Evolutionary conservation across 2,113 vertebrate genomes (phyloP), one percentile per base, ranked within the genome.

Genomic region (Nerophis ophidion): DNA sequence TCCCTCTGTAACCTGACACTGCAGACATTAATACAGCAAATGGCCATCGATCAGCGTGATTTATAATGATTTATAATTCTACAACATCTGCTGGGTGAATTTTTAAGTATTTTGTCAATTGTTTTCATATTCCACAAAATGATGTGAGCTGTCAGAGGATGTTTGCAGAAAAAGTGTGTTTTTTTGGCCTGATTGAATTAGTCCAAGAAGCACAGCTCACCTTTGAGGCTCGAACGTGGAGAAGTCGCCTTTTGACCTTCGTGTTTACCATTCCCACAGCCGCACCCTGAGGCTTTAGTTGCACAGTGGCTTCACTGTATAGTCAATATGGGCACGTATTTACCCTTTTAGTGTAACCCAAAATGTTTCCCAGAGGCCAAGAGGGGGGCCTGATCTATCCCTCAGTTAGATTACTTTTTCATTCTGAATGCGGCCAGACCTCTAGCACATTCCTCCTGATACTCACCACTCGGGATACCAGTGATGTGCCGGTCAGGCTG

Each of bases 231-330:
- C 19, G 0, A 67, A 68, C 72, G 65, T 63, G 60, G 61, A 60
- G 34, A 60, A 61, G 50, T 54, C 4, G 57, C 72, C 60, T 66
- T 73, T 75, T 81, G 49, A 83, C 77, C 65, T 76, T 44, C 0
- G 5, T 82, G 74, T 85, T 80, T 76, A 71, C 72, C 63, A 48
- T 49, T 61, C 52, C 19, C 66, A 65, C 75, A 60, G 52, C 71
- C 78, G 47, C 77, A 6, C 81, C 79, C 76, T 16, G 48, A 68
- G 71, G 48, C 75, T 26, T 61, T 50, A 56, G 56, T 71, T 65
- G 52, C 69, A 80, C 79, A 82, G 62, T 63, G 38, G 67, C 68
- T 50, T 63, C 63, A 75, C 65, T 84, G 79, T 84, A 48, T 59
- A 15, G 66, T 35, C 65, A 38, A 26, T 70, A 71, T 61, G 61